Base-by-base conservation (phyloP, 2,113 vertebrate genomes). In the Otus sunia region DNA sequence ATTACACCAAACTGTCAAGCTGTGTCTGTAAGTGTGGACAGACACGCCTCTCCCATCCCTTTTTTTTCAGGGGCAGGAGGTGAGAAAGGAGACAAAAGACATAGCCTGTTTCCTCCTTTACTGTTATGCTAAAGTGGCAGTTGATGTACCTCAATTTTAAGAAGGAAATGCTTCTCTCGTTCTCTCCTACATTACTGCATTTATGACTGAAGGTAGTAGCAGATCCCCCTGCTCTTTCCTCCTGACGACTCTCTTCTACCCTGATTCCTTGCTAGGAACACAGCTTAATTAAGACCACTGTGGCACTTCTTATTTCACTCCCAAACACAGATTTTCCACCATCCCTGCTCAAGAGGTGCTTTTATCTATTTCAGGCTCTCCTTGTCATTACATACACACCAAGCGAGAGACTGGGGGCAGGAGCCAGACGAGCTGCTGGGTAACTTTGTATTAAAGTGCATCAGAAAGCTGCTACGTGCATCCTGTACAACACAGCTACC, bases 381-480 rank as follows among this genome's bases (percentile, higher is more conserved):
- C 36, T 18, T 62, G 63, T 32, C 59, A 78, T 23, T 23, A 64
- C 21, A 45, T 2, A 75, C 13, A 15, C 36, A 68, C 74, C 36
- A 60, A 66, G 53, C 1, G 1, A 49, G 58, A 74, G 41, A 6
- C 49, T 41, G 14, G 62, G 60, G 34, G 60, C 45, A 92, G 73
- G 16, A 85, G 60, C 12, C 60, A 85, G 39, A 37, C 0, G 1
- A 69, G 55, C 43, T 68, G 58, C 56, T 69, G 71, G 34, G 16
- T 52, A 17, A 27, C 16, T 69, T 30, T 0, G 2, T 26, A 21
- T 23, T 2, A 25, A 11, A 63, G 64, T 16, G 27, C 43, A 36
- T 22, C 45, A 69, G 55, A 77, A 32, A 72, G 41, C 27, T 41
- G 7, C 45, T 10, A 6, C 0, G 0, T 37, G 43, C 26, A 22